Conservation (phyloP, 1,140 invertebrate genomes). For the Maconellicoccus hirsutus region DNA sequence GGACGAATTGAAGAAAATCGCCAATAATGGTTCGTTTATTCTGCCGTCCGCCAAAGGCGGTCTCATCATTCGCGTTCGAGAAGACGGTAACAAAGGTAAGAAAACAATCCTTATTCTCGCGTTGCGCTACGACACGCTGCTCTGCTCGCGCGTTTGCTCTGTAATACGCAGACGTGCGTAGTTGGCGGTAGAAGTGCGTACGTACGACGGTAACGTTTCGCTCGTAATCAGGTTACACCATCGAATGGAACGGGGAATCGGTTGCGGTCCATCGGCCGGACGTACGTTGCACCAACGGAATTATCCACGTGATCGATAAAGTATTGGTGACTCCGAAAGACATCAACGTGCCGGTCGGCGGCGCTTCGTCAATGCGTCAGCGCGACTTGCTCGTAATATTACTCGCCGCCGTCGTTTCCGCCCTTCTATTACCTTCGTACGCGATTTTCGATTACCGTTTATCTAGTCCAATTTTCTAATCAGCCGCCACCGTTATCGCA, state of each 20-base stretch:
- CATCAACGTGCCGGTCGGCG: constrained; percentile 51
- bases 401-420: not conserved
- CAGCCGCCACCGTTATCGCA: too few species aligned
- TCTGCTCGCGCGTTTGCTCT: not conserved
- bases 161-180: too few species aligned
- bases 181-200: not conserved
- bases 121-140: not conserved
- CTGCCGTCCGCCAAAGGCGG: constrained; percentile 56
- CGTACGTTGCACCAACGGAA: constrained; percentile 82
- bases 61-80: constrained; percentile 55
- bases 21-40: constrained; percentile 40
- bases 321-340: constrained; percentile 72
- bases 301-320: constrained; percentile 81
- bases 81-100: constrained; percentile 56
- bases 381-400: not conserved
- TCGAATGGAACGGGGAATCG: constrained; percentile 69
- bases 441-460: not conserved
- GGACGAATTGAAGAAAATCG: constrained; percentile 55
- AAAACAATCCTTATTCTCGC: not conserved
- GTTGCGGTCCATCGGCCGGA: constrained; percentile 77
- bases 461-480: constrained; percentile 4
- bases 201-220: not conserved
- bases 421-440: not conserved
- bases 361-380: not conserved
- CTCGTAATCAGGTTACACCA: constrained; percentile 53